Conservation (phyloP, 2,888 invertebrate species). For the Apodemia hepburni region DNA sequence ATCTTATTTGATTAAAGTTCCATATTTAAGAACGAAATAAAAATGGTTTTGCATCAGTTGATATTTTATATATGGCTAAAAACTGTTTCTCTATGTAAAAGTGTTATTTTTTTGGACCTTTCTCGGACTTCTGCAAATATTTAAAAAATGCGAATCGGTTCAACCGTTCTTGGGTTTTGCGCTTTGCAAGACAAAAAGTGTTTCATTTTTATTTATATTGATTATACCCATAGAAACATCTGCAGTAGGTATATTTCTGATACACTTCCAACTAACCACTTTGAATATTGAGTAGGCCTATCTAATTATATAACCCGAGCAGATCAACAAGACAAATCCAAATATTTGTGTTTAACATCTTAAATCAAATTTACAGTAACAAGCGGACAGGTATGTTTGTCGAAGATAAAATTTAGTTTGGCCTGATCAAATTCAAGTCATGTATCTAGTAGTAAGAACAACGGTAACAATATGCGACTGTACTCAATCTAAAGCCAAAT, state of each 20-base stretch:
- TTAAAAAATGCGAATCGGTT: too few relatives aligned
- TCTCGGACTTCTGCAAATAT: too few relatives aligned
- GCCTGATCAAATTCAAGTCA: constrained; percentile 68
- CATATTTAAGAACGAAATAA: too few relatives aligned
- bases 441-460: constrained; percentile 44
- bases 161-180: too few relatives aligned
- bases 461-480: constrained; percentile 40
- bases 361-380: constrained; percentile 74
- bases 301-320: constrained; percentile 54
- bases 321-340: constrained; percentile 60
- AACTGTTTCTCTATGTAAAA: too few relatives aligned
- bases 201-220: too few relatives aligned
- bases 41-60: too few relatives aligned
- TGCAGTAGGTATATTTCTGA: neutral
- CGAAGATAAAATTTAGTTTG: constrained; percentile 68
- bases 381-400: constrained; percentile 68
- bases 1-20: too few relatives aligned
- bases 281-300: constrained; percentile 52
- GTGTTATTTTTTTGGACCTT: too few relatives aligned
- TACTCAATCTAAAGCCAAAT: constrained; percentile 11
- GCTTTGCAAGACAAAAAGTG: too few relatives aligned
- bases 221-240: too few relatives aligned
- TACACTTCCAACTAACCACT: constrained; percentile 51
- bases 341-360: constrained; percentile 72
- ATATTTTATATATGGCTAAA: too few relatives aligned